Conservation (phyloP, 1,140 invertebrate species). For the Neodiprion fabricii region DNA sequence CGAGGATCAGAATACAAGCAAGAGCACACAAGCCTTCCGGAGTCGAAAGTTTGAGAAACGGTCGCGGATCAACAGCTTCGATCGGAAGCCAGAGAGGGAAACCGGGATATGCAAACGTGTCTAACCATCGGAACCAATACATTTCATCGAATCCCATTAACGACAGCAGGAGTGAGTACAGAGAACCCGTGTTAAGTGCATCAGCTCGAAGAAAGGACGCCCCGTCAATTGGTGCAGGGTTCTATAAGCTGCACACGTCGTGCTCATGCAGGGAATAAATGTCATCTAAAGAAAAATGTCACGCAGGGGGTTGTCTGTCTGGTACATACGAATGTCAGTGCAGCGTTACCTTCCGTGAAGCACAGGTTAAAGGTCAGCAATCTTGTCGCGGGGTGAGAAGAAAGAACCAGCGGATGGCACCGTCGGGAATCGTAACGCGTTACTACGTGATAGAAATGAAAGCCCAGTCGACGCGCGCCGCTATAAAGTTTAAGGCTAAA, state of each 20-base stretch:
- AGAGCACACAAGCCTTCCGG: too few relatives aligned
- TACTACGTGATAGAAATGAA: too few relatives aligned
- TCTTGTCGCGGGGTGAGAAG: background rate
- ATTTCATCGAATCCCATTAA: slow-evolving; percentile 2
- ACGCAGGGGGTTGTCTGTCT: background rate
- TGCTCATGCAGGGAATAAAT: background rate
- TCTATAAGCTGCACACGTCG: background rate
- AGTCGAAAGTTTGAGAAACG: background rate
- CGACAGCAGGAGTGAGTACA: background rate
- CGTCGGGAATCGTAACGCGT: too few relatives aligned
- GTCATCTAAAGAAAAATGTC: background rate
- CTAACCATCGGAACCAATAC: slow-evolving; percentile 1
- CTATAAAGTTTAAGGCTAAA: too few relatives aligned
- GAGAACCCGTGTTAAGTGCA: background rate
- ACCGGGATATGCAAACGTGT: background rate
- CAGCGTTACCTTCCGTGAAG: background rate
- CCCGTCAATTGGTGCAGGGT: background rate
- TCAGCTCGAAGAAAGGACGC: background rate
- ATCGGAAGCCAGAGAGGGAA: background rate
- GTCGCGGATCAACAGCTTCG: background rate
- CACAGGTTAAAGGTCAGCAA: background rate
- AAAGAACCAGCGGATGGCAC: too few relatives aligned
- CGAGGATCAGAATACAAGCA: too few relatives aligned
- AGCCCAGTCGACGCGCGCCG: too few relatives aligned
- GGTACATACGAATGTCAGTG: background rate